These are phyloP conservation scores for Cheilosia vernalis DNA, from an alignment of 2,888 invertebrate species.

Conservation along the genomic window DNA sequence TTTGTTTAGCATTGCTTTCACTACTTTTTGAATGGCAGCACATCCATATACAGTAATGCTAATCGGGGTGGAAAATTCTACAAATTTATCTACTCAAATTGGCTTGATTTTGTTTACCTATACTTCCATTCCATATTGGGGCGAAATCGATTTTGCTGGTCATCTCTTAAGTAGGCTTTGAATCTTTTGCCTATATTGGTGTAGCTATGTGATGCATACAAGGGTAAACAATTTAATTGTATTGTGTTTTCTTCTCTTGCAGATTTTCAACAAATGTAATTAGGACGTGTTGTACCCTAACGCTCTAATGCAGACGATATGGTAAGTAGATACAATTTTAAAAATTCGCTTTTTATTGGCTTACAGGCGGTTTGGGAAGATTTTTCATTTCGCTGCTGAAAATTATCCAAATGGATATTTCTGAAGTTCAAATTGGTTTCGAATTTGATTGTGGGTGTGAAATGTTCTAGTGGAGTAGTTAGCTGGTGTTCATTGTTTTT, in stretches of 20 bases:
- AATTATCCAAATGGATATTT: background rate
- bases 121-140: slow-evolving; percentile 1
- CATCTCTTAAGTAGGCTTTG: background rate
- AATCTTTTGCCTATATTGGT: background rate
- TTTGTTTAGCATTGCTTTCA: slow-evolving; percentile 55
- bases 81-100: slow-evolving; percentile 55
- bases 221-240: slow-evolving; percentile 18
- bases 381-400: background rate
- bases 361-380: background rate
- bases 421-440: background rate
- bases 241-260: slow-evolving; percentile 76
- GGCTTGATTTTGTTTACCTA: slow-evolving; percentile 47
- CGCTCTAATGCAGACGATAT: slow-evolving; percentile 84
- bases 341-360: background rate
- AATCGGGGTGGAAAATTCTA: slow-evolving; percentile 46
- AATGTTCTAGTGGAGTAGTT: too few species aligned
- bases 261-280: slow-evolving; percentile 81
- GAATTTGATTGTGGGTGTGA: background rate
- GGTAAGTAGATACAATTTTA: slow-evolving; percentile 78
- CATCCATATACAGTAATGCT: slow-evolving; percentile 10
- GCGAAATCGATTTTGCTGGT: slow-evolving; percentile 40
- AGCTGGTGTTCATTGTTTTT: too few species aligned
- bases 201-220: background rate
- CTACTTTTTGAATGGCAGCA: slow-evolving; percentile 30
- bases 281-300: slow-evolving; percentile 84